Base-by-base conservation (phyloP, 2,888 invertebrate species). In the Plebejus melissa region DNA sequence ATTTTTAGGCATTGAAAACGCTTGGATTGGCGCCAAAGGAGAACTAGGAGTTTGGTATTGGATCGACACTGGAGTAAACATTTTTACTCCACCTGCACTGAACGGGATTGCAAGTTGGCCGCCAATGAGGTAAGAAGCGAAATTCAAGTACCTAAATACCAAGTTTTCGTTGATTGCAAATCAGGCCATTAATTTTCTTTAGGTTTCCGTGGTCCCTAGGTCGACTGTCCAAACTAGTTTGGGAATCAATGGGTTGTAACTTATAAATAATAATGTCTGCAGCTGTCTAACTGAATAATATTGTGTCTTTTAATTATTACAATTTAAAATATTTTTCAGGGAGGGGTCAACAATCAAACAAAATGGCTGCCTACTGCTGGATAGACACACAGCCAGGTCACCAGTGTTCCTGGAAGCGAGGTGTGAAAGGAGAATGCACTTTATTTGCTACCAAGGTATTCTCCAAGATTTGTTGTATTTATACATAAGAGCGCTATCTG, bases 1-100 rank as follows among this genome's bases (percentile, higher is more conserved):
- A 0, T 54, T 54, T 54, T 54, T 78, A 93, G 93, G 91, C 79
- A 93, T 94, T 13, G 94, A 94, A 75, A 90, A 86, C 74, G 94
- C 94, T 0, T 94, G 94, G 94, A 87, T 94, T 0, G 94, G 94
- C 0, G 94, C 91, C 0, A 85, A 81, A 0, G 94, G 90, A 0
- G 78, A 82, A 0, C 84, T 92, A 0, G 94, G 94, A 0, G 83
- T 82, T 2, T 94, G 94, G 94, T 83, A 81, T 0, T 94, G 94
- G 94, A 77, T 88, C 1, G 90, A 94, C 77, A 85, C 88, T 0
- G 94, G 94, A 0, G 78, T 82, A 6, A 88, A 85, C 78, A 84
- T 94, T 70, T 93, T 91, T 79, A 82, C 82, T 28, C 75, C 81
- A 0, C 83, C 88, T 0, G 65, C 81, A 0, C 80, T 79, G 38